phyloP scores from a whole-genome alignment of 2,888 invertebrate genomes.

The Aspidiotus rigidus region DNA sequence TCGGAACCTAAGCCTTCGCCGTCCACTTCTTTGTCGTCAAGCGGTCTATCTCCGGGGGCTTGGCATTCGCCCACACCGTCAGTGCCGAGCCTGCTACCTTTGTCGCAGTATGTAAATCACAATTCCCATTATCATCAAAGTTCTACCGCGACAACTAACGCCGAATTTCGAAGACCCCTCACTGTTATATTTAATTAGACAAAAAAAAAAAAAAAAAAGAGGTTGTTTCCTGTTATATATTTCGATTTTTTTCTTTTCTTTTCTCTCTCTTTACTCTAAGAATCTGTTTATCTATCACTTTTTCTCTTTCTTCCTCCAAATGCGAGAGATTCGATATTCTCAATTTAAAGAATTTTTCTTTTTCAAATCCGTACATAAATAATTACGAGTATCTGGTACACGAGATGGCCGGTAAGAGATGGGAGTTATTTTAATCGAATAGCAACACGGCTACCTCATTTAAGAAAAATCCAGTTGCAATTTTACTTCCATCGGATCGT shows the following conservation, averaged over 20 bases:
- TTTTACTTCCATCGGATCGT: too few species aligned
- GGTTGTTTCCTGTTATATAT: too few species aligned
- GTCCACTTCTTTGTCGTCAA: slow-evolving; percentile 32
- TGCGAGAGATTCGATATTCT: too few species aligned
- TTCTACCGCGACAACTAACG: slow-evolving; percentile 50
- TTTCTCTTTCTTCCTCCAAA: too few species aligned
- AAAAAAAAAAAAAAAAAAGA: background rate
- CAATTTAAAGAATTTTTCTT: too few species aligned
- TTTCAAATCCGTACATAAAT: too few species aligned
- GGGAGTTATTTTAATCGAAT: too few species aligned
- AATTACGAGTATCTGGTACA: too few species aligned
- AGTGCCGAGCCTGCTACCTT: slow-evolving; percentile 52
- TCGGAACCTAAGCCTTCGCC: slow-evolving; percentile 35
- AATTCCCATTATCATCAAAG: slow-evolving; percentile 43
- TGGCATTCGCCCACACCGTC: slow-evolving; percentile 36
- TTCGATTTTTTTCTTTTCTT: background rate
- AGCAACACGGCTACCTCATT: too few species aligned
- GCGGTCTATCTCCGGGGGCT: slow-evolving; percentile 38
- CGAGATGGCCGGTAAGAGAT: too few species aligned
- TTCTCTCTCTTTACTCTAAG: background rate
- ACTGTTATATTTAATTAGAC: slow-evolving; percentile 76
- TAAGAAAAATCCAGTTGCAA: too few species aligned
- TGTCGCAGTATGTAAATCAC: slow-evolving; percentile 54
- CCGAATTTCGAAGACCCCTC: slow-evolving; percentile 63
- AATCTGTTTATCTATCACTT: too few species aligned